Base-by-base conservation (phyloP, 1,140 invertebrate genomes). In the Campodea augens region DNA sequence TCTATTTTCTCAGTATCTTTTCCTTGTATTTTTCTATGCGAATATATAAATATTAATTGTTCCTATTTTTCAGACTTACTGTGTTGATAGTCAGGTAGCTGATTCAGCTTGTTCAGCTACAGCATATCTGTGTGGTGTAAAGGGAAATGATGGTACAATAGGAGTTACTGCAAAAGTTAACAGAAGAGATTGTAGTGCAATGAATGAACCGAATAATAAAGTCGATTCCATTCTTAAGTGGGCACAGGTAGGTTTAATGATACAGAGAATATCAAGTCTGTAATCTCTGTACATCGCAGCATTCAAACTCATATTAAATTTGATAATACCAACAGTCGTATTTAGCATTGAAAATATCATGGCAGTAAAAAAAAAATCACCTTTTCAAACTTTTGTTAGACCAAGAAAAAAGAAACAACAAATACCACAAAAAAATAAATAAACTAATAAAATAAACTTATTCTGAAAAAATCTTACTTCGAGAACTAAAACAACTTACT, bases 91-190 rank as follows among this genome's bases (percentile, higher is more conserved):
- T n/a, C 67, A 69, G 57, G 63, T 66, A 3, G 54, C 67, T 1
- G 67, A 70, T 48, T 69, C 67, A 15, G 68, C 68, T 1, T 65
- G 63, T 21, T 58, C 62, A 13, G 66, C 66, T 0, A 67, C 66
- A 7, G 68, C 68, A 1, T 67, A 68, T 38, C 51, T 70, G 32
- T 58, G 55, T 10, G 68, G 68, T 3, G 60, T 63, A 13, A 60
- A 60, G 45, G 53, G 45, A 0, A 60, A 60, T 24, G 52, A 52
- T 37, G 54, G 49, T 10, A 57, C 55, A 7, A 52, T 57, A 37
- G 56, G 57, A 3, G 47, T 58, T 0, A 48, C 46, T n/a, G 48
- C 53, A 1, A 25, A 23, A 15, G 53, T 53, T 20, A 29, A 4
- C 13, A 41, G 46, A 7, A 21, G 47, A 27, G 52, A 53, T 38